Conservation (phyloP, 2,113 vertebrate species). For the Cephalophus harveyi region DNA sequence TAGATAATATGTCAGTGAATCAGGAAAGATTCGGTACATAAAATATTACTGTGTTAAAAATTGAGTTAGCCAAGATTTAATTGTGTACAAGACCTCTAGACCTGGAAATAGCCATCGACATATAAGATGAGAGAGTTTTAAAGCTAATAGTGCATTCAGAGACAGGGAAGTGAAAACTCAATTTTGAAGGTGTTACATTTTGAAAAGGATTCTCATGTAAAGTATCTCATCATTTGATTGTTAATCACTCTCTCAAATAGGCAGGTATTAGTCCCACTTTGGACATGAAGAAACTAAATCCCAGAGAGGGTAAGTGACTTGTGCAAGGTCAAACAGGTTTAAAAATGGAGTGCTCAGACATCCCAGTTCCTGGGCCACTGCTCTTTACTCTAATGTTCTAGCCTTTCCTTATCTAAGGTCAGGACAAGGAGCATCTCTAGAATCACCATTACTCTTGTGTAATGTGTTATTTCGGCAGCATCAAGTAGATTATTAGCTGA, state of each 20-base stretch:
- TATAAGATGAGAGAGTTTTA: background rate
- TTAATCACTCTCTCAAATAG: background rate
- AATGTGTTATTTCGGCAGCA: background rate
- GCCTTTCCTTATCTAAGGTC: background rate
- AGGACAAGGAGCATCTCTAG: background rate
- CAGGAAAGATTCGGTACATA: background rate
- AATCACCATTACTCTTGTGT: background rate
- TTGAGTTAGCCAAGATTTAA: conserved; percentile 27
- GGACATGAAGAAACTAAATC: background rate
- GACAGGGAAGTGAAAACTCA: background rate
- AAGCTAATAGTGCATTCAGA: background rate
- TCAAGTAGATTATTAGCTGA: background rate
- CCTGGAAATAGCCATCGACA: background rate
- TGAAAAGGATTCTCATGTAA: background rate
- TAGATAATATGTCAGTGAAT: background rate
- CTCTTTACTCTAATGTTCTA: background rate
- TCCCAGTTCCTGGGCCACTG: background rate
- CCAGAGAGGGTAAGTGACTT: background rate
- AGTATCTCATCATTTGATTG: background rate
- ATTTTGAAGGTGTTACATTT: background rate
- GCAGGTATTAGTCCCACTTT: background rate
- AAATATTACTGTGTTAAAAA: conserved; percentile 27
- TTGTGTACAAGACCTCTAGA: background rate
- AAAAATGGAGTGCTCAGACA: background rate
- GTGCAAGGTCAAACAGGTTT: background rate